These are phyloP conservation scores for Acanthosepion pharaonis DNA, from an alignment of 2,888 invertebrate genomes.

Conservation along the genomic window DNA sequence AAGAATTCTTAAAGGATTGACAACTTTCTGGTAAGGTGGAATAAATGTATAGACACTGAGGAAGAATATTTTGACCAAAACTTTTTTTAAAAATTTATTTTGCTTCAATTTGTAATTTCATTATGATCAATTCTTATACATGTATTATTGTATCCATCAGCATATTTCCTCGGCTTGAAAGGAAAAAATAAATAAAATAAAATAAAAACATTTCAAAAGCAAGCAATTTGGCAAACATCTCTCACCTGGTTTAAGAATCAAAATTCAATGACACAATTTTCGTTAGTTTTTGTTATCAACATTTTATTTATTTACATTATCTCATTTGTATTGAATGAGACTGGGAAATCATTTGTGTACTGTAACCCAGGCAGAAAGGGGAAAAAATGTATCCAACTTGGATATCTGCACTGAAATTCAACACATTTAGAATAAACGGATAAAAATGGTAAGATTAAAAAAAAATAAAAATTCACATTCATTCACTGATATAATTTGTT, in stretches of 20 bases:
- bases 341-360: background rate
- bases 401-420: background rate
- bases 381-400: background rate
- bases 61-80: no score
- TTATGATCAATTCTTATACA: no score
- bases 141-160: no score
- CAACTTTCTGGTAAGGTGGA: no score
- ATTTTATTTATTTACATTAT: slow-evolving; percentile 22
- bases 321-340: background rate
- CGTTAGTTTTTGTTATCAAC: slow-evolving; percentile 12
- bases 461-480: slow-evolving; percentile 6
- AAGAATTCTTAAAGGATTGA: no score
- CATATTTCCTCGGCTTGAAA: background rate
- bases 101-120: no score
- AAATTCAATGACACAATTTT: background rate
- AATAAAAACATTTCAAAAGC: background rate
- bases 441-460: background rate
- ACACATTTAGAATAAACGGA: slow-evolving; percentile 14
- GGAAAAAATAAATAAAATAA: background rate
- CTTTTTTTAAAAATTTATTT: no score
- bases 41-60: no score
- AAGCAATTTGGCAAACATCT: no score
- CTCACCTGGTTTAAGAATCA: background rate
- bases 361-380: background rate
- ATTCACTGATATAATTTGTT: background rate